Evolutionary conservation across 2,888 invertebrate species (phyloP).

Genomic region (Punctoribates punctum): DNA sequence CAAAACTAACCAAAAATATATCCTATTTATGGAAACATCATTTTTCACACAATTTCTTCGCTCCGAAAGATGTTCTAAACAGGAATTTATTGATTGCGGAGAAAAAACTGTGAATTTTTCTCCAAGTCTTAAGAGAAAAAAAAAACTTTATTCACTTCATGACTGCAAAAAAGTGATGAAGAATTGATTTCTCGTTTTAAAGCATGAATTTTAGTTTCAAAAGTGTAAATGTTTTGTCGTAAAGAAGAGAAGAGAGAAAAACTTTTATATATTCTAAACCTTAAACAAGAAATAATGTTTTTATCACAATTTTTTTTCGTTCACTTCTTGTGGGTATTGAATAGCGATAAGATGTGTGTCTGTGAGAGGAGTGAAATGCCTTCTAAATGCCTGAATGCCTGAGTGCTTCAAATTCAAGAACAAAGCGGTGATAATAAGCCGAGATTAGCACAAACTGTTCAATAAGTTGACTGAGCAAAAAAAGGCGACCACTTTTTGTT

Average conservation of each 20-base stretch:
- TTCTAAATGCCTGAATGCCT: background rate
- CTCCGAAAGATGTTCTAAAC: too few relatives aligned
- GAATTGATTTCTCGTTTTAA: too few relatives aligned
- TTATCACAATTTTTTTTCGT: background rate
- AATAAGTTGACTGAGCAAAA: background rate
- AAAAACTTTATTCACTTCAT: too few relatives aligned
- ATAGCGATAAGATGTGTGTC: constrained; percentile 4
- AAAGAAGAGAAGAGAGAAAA: background rate
- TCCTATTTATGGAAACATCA: too few relatives aligned
- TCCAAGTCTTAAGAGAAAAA: too few relatives aligned
- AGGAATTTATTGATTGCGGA: too few relatives aligned
- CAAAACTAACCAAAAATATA: too few relatives aligned
- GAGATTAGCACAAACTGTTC: background rate
- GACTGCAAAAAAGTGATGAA: too few relatives aligned
- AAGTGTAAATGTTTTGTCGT: background rate
- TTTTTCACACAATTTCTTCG: too few relatives aligned
- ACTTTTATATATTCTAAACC: background rate
- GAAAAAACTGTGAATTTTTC: too few relatives aligned
- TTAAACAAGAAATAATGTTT: background rate
- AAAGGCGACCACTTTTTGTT: background rate
- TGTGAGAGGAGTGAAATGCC: background rate
- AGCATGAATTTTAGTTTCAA: too few relatives aligned
- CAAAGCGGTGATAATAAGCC: background rate
- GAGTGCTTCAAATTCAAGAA: background rate
- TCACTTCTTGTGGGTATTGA: constrained; percentile 5